A percentile compares a stretch with the other conserved stretches of the same genome.
These are phyloP conservation scores for Palythoa heliodiscus DNA, from an alignment of 92 coral and sea anemone species.

Conservation along the genomic window DNA sequence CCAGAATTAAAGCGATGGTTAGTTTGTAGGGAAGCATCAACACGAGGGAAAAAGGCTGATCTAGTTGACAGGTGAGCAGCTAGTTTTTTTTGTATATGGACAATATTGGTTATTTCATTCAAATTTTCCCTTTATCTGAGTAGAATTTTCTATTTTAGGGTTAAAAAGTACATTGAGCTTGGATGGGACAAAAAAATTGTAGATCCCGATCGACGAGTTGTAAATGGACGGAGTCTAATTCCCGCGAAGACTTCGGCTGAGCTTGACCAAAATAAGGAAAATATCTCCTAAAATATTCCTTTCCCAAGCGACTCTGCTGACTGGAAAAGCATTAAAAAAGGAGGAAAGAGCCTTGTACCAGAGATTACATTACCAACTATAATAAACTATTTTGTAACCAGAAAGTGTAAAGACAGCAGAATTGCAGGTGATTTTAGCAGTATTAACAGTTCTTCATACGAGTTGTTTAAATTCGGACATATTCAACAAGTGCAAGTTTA, in stretches of 20 bases:
- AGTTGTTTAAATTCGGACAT: slow-evolving; percentile 36
- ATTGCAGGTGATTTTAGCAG: slow-evolving; percentile 21
- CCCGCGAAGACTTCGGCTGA: neutral
- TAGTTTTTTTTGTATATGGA: neutral
- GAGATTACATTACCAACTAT: slow-evolving; percentile 1
- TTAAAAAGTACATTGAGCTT: slow-evolving; percentile 11
- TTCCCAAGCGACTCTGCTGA: slow-evolving; percentile 13
- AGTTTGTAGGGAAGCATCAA: slow-evolving; percentile 11
- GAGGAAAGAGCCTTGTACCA: slow-evolving; percentile 9
- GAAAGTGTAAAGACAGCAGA: slow-evolving; percentile 21
- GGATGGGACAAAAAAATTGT: slow-evolving; percentile 17
- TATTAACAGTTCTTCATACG: slow-evolving; percentile 28
- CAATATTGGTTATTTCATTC: neutral
- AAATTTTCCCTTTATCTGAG: neutral
- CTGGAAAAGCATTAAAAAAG: slow-evolving; percentile 3
- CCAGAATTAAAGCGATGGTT: slow-evolving; percentile 18
- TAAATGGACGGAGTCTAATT: slow-evolving; percentile 2
- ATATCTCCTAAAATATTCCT: neutral
- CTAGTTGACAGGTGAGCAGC: slow-evolving; percentile 6
- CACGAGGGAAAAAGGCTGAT: slow-evolving; percentile 20
- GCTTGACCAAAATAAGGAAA: slow-evolving; percentile 12
- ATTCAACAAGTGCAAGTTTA: slow-evolving; percentile 9
- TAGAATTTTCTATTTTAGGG: neutral
- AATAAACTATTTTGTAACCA: slow-evolving; percentile 13
- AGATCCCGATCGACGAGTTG: slow-evolving; percentile 8